Conservation (phyloP, 2,888 invertebrate genomes). For the Polymixis flavicincta region DNA sequence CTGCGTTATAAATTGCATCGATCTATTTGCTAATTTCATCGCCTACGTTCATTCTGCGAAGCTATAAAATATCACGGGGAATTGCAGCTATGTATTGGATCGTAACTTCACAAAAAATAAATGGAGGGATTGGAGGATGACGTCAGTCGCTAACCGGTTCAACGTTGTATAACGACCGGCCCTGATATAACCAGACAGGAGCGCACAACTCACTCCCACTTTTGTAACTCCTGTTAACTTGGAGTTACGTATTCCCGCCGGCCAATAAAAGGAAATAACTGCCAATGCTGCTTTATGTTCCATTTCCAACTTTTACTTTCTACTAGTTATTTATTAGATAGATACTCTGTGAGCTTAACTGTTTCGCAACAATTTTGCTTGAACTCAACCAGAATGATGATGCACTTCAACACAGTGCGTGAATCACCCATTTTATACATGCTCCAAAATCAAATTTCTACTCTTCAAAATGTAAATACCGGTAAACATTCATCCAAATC, state of each 20-base stretch:
- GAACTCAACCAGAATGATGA: neutral
- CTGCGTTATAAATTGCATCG: conserved; percentile 49
- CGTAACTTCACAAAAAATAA: conserved; percentile 63
- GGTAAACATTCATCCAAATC: conserved; percentile 60
- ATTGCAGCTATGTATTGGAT: conserved; percentile 61
- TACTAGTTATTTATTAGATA: conserved; percentile 37
- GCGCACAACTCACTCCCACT: conserved; percentile 66
- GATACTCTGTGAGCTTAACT: conserved; percentile 16
- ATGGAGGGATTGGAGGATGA: conserved; percentile 62
- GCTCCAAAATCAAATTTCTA: conserved; percentile 20
- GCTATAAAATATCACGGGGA: conserved; percentile 51
- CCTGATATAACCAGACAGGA: conserved; percentile 65
- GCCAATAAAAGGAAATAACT: conserved; percentile 57
- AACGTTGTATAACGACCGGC: conserved; percentile 63
- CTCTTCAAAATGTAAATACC: conserved; percentile 43
- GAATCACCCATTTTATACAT: neutral
- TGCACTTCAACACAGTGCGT: conserved; percentile 2
- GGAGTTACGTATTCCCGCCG: conserved; percentile 52
- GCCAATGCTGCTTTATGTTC: conserved; percentile 46
- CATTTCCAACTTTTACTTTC: conserved; percentile 62
- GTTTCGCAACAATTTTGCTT: neutral
- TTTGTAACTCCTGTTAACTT: conserved; percentile 64
- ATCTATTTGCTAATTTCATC: conserved; percentile 60
- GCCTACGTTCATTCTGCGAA: conserved; percentile 36
- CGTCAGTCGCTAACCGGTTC: conserved; percentile 66